phyloP scores from a whole-genome alignment of 2,797 vertebrate species.

The Hylomyscus alleni region DNA sequence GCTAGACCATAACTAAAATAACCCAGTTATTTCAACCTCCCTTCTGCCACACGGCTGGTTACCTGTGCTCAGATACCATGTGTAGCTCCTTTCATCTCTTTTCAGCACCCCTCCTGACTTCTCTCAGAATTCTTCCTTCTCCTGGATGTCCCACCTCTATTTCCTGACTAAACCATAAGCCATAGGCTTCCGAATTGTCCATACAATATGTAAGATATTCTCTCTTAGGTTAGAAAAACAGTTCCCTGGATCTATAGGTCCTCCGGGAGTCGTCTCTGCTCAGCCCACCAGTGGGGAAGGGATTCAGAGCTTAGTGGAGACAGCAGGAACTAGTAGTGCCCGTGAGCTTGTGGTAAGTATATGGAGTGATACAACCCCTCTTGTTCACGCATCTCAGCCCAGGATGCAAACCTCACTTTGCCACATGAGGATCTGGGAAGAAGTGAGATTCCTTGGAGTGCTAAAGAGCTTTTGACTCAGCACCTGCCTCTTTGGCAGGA shows the following conservation, averaged over 20 bases:
- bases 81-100: background rate
- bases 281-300: background rate
- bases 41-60: background rate
- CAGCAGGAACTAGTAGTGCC: background rate
- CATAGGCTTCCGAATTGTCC: background rate
- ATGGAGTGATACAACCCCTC: background rate
- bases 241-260: too few species aligned
- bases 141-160: background rate
- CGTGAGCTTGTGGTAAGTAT: background rate
- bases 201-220: background rate
- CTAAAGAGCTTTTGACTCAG: background rate
- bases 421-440: background rate
- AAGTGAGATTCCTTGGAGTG: background rate
- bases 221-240: background rate
- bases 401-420: background rate
- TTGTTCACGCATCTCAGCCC: too few species aligned
- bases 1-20: background rate
- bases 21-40: background rate
- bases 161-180: background rate
- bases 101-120: too few species aligned
- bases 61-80: background rate
- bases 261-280: background rate
- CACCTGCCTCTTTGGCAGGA: background rate
- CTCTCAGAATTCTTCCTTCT: too few species aligned
- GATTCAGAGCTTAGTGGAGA: background rate